phyloP scores from a whole-genome alignment of 2,113 vertebrate genomes.

The Hippocampus barbouri region DNA sequence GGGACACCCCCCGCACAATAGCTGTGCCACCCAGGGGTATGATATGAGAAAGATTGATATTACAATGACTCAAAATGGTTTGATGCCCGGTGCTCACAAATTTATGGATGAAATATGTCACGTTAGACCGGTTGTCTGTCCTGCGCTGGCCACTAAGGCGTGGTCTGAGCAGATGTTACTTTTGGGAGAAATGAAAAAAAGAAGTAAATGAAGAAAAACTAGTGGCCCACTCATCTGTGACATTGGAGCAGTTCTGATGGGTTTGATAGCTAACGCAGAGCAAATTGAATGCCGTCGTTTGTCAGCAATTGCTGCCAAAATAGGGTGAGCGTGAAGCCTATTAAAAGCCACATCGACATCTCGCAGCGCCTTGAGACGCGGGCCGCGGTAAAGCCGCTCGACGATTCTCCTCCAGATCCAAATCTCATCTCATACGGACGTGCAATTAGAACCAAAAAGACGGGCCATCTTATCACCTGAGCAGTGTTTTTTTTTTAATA shows the following conservation, averaged over 20 bases:
- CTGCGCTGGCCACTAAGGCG: too few species aligned
- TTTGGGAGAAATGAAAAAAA: too few species aligned
- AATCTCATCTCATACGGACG: constrained; percentile 29
- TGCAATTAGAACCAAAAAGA: background rate
- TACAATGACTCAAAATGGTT: too few species aligned
- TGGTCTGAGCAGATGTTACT: too few species aligned
- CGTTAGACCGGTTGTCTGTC: too few species aligned
- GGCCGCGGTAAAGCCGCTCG: background rate
- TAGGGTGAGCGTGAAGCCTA: background rate
- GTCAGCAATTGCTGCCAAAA: background rate
- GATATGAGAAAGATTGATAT: too few species aligned
- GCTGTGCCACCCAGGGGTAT: too few species aligned
- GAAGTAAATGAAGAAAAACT: too few species aligned
- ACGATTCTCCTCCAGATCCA: background rate
- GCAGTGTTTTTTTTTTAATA: constrained; percentile 20
- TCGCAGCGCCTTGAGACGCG: background rate
- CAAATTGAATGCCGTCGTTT: background rate
- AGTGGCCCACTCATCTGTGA: too few species aligned
- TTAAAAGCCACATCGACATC: background rate
- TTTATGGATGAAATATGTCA: too few species aligned
- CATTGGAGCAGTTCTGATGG: background rate
- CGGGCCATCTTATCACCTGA: background rate
- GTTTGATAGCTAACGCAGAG: background rate
- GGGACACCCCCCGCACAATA: too few species aligned
- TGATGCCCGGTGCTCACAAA: too few species aligned